Base-by-base conservation (phyloP, 2,888 invertebrate species). In the Synergus laeviventris region DNA sequence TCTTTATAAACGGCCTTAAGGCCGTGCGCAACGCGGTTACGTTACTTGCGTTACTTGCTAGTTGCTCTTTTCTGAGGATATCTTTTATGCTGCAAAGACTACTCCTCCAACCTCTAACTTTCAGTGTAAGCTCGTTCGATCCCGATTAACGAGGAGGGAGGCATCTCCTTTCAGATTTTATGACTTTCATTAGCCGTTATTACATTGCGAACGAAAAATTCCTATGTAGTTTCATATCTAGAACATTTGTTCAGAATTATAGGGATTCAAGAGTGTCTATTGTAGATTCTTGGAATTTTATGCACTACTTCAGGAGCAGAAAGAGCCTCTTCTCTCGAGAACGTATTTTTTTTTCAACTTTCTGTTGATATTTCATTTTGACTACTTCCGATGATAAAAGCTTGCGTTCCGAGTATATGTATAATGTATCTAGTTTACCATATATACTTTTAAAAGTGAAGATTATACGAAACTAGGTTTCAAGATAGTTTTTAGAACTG, bases 1-100 rank as follows among this genome's bases (percentile, higher is more conserved):
- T 86, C 86, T 87, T 88, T 87, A 85, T 81, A 81, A 76, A 56
- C 76, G 79, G 78, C 78, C 79, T 76, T 66, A 73, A 79, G 76
- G 73, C 59, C 70, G 54, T 16, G 79, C 78, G 36, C 78, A 76
- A 78, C 75, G 61, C 42, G 60, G 49, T 60, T 64, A 21, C 45
- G 73, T 74, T 45, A 14, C 14, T 49, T 42, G 12, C 11, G 21
- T 16, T 18, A 18, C 16, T 62, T 31, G 14, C 62, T 62, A 18
- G n/a, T 18, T 64, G 39, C 64, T 21, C 18, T 49, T 49, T 73
- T 45, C 36, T 38, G n/a, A 56, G 73, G 18, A 49, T 49, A 62
- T 62, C 38, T 62, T 62, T 38, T 39, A 62, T 62, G 62, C 3
- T 62, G 11, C 18, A 39, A 39, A 64, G 39, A 64, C 38, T 62